Percentiles rank a stretch among this genome's conserved stretches.
Evolutionary conservation across 2,113 vertebrate genomes (phyloP).

Genomic region (Triplophysa rosa): DNA sequence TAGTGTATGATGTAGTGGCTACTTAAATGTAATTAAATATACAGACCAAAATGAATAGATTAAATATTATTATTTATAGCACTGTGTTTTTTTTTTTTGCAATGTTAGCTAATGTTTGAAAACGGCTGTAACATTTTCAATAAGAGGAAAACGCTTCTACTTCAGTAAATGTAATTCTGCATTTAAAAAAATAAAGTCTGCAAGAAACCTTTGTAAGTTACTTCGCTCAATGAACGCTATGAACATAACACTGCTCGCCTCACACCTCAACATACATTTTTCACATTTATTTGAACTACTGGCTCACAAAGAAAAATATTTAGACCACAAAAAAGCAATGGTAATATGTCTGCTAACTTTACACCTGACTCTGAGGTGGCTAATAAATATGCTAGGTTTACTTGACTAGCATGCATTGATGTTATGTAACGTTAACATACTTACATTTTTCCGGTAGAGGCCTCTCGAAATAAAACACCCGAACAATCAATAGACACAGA

Average conservation of each 20-base stretch:
- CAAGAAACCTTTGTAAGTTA: background rate
- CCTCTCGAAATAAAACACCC: no score
- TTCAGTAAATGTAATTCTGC: background rate
- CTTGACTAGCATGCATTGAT: background rate
- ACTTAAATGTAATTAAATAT: no score
- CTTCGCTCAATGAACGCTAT: background rate
- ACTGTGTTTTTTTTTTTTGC: no score
- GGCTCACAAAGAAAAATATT: background rate
- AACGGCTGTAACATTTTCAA: no score
- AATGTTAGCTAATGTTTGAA: no score
- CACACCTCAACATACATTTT: background rate
- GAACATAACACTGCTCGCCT: background rate
- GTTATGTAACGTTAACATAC: no score
- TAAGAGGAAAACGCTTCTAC: no score
- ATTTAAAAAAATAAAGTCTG: background rate
- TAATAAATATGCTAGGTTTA: background rate
- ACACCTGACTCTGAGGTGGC: background rate
- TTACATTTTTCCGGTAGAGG: no score
- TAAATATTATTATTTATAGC: no score
- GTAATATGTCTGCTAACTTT: background rate
- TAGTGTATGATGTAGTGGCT: no score
- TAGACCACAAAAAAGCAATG: background rate
- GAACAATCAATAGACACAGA: no score
- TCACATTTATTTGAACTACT: background rate
- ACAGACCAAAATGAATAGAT: no score